These are phyloP conservation scores for Ammodytes marinus DNA, from an alignment of 2,113 vertebrate genomes.

Conservation along the genomic window DNA sequence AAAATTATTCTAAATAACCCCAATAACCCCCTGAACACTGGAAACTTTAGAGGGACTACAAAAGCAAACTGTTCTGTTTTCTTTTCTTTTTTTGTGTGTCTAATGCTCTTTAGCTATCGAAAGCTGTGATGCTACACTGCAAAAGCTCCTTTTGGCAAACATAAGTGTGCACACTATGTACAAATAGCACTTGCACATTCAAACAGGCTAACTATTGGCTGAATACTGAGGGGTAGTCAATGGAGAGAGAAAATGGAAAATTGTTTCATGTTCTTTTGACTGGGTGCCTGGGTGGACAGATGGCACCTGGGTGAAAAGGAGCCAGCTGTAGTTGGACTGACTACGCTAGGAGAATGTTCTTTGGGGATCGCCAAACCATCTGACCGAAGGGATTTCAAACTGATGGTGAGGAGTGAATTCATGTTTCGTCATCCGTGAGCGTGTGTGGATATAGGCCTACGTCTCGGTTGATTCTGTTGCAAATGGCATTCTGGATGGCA, in stretches of 20 bases:
- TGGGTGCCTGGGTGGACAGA: conserved; percentile 23
- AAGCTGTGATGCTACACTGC: conserved; percentile 70
- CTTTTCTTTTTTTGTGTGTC: conserved; percentile 27
- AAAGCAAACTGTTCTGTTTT: conserved; percentile 59
- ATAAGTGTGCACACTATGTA: conserved; percentile 62
- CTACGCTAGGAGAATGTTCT: conserved; percentile 46
- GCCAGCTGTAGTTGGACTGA: conserved; percentile 47
- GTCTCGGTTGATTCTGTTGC: not conserved
- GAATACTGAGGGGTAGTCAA: conserved; percentile 35
- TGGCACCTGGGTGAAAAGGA: conserved; percentile 51
- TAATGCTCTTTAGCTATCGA: conserved; percentile 57
- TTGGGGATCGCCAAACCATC: conserved; percentile 52
- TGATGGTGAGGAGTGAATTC: conserved; percentile 36
- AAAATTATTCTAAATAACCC: conserved; percentile 42
- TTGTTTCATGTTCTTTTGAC: conserved; percentile 25
- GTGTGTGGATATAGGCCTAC: conserved; percentile 5
- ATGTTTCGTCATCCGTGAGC: conserved; percentile 43
- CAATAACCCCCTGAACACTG: conserved; percentile 41
- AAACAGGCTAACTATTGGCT: conserved; percentile 51
- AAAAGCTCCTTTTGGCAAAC: conserved; percentile 72
- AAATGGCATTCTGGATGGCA: conserved; percentile 31
- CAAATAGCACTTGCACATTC: conserved; percentile 70
- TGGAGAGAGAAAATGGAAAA: conserved; percentile 42
- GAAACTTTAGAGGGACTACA: conserved; percentile 66
- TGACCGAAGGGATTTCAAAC: conserved; percentile 53